phyloP scores from a whole-genome alignment of 2,888 invertebrate species.

The Epinotia brunnichana region DNA sequence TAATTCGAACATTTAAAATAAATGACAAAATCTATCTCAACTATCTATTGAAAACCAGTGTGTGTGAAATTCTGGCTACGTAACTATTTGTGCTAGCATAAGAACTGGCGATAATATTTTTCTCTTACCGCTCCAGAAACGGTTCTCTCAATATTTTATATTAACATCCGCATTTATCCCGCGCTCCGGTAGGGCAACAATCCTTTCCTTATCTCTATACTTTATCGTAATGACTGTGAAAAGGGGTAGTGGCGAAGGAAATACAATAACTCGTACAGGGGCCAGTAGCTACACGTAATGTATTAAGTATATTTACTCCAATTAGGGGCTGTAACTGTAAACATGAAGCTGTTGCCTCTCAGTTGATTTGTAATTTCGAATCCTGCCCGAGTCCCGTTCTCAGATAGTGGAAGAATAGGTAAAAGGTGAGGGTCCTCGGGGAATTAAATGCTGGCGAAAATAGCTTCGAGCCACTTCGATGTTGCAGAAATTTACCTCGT shows the following conservation, averaged over 20 bases:
- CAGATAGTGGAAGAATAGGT: conserved; percentile 33
- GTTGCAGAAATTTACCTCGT: conserved; percentile 21
- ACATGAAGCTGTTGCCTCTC: conserved; percentile 14
- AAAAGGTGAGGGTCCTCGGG: conserved; percentile 29
- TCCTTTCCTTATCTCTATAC: conserved; percentile 54
- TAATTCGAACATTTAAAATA: not conserved
- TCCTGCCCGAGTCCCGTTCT: conserved; percentile 4
- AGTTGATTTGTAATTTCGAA: conserved; percentile 15
- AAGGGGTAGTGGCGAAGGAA: conserved; percentile 47
- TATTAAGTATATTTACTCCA: conserved; percentile 33
- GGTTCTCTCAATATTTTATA: conserved; percentile 53
- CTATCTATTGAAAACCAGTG: no score
- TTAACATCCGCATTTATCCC: conserved; percentile 51
- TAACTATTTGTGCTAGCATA: conserved; percentile 30
- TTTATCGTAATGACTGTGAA: conserved; percentile 55
- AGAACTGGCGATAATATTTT: conserved; percentile 47
- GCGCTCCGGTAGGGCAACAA: conserved; percentile 49
- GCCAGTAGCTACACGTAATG: conserved; percentile 27
- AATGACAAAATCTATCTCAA: no score
- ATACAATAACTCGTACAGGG: conserved; percentile 33
- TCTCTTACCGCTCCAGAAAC: conserved; percentile 43
- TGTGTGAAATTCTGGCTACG: conserved; percentile 15
- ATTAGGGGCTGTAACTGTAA: conserved; percentile 31
- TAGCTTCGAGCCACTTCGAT: conserved; percentile 19
- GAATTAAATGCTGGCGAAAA: conserved; percentile 34